A percentile compares a stretch with the other conserved stretches of the same genome.
Conservation (phyloP, 2,797 vertebrate genomes). For the Clarias pachynema region DNA sequence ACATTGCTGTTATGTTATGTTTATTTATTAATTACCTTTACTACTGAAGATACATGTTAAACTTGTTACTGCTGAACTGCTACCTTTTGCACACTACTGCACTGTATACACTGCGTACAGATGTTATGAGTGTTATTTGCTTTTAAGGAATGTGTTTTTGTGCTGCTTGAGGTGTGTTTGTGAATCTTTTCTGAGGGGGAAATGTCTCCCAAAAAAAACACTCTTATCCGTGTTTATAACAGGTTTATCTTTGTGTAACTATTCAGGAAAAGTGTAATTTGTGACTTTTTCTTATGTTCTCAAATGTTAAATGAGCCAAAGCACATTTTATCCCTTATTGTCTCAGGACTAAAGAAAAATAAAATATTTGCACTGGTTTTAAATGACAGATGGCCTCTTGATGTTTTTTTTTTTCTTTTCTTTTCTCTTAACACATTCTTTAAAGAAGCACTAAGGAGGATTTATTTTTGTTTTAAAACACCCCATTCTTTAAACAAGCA, state of each 20-base stretch:
- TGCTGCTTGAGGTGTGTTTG: background rate
- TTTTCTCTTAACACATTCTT: background rate
- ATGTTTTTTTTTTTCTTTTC: background rate
- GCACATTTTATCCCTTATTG: background rate
- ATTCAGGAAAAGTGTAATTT: conserved; percentile 1
- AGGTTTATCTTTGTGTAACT: background rate
- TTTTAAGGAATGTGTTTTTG: background rate
- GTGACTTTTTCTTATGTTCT: background rate
- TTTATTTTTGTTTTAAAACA: background rate
- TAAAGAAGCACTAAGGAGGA: background rate
- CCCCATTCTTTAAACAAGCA: too few species aligned
- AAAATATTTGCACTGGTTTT: conserved; percentile 8
- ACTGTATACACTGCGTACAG: background rate
- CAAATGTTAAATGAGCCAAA: background rate
- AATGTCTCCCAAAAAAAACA: background rate
- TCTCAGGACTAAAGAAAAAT: background rate
- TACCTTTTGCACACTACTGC: conserved; percentile 11
- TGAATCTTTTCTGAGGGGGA: background rate
- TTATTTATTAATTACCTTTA: conserved; percentile 7
- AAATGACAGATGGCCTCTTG: background rate
- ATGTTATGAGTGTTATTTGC: background rate
- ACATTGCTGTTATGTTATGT: conserved; percentile 8
- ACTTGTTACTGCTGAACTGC: background rate
- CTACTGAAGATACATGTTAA: background rate
- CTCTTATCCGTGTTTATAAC: background rate